Evolutionary conservation across 2,888 invertebrate genomes (phyloP), one percentile per base, ranked within the genome.

Genomic region (Morpho helenor): DNA sequence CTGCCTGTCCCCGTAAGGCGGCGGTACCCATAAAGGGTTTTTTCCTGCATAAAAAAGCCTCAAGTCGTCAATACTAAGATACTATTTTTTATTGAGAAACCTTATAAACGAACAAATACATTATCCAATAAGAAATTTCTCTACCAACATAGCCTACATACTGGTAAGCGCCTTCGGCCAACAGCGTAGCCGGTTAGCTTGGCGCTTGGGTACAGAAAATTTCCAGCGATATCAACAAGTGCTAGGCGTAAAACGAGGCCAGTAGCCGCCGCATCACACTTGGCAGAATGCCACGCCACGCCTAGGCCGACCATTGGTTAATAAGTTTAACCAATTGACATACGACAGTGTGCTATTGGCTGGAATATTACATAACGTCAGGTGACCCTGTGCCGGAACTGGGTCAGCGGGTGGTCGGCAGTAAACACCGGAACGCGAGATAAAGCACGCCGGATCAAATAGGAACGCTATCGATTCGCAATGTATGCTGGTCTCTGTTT

Each of bases 321-420:
- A 89, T 87, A 86, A 82, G 77, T 79, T 81, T 82, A 84, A 84
- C 91, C 91, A 91, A 91, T 91, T 91, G 91, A 89, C 88, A 87
- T 72, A 73, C 82, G 74, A 81, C 77, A 72, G 72, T 74, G 66
- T 82, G 77, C 76, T 72, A 90, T 90, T 90, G 89, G 88, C 79
- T 74, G 80, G 77, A 74, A 76, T 75, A 69, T 68, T 71, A 66
- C 64, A 73, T 73, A 70, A 69, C 72, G 74, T 71, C 77, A 80
- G 82, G 82, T 82, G 80, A 84, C 76, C 80, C 79, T 81, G 62
- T 60, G 62, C 56, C 65, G 62, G 68, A 87, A 79, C 67, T 82
- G 71, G 87, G 87, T 87, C 86, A 87, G 68, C 70, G 65, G 64
- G 62, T 64, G 62, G 60, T 56, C 43, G 51, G 49, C 57, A 42